Evolutionary conservation across 2,797 vertebrate genomes (phyloP).

Genomic region (Lithobates pipiens): DNA sequence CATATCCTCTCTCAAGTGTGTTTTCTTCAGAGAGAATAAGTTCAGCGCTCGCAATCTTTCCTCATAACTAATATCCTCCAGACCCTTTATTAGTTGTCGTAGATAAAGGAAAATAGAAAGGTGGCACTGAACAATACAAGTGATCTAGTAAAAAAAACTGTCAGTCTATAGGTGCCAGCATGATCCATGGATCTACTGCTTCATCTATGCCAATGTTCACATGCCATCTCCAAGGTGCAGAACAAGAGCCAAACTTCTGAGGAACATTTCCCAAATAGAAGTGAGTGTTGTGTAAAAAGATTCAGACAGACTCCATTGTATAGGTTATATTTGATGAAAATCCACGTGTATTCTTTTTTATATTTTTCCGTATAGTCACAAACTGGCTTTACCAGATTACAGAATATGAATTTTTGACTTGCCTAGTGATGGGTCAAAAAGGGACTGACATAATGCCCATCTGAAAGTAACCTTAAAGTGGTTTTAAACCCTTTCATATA

Average conservation of each 20-base stretch:
- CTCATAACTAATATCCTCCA: too few relatives aligned
- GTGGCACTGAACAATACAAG: background rate
- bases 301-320: background rate
- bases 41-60: too few relatives aligned
- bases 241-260: background rate
- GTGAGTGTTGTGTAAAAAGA: background rate
- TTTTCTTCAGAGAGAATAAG: too few relatives aligned
- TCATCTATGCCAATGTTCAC: background rate
- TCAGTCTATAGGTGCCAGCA: background rate
- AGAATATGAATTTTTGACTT: background rate
- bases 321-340: background rate
- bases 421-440: too few relatives aligned
- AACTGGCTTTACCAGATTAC: background rate
- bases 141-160: background rate
- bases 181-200: background rate
- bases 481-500: too few relatives aligned
- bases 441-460: too few relatives aligned
- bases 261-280: background rate
- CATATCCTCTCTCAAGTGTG: too few relatives aligned
- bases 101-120: background rate
- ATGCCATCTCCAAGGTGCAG: background rate
- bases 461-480: too few relatives aligned
- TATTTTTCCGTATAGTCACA: background rate
- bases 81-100: too few relatives aligned
- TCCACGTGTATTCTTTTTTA: background rate